Conservation (phyloP, 2,113 vertebrate species). For the Ellobius talpinus region DNA sequence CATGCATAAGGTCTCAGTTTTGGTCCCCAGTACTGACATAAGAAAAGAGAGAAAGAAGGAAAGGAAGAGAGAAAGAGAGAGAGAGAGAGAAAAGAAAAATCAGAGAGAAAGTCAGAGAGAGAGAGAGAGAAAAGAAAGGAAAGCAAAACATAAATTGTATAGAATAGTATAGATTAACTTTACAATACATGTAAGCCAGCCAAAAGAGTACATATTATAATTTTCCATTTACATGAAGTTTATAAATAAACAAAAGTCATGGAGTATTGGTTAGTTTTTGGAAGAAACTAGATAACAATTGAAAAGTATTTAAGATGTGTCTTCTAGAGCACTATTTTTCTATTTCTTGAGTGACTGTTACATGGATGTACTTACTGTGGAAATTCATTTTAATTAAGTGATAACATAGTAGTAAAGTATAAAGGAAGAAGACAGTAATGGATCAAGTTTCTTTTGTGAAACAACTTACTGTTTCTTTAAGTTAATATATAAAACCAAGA, state of each 20-base stretch:
- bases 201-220: neutral
- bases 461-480: slow-evolving; percentile 6
- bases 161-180: neutral
- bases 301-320: neutral
- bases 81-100: no score
- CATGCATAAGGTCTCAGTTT: neutral
- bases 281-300: neutral
- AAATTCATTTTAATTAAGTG: slow-evolving; percentile 22
- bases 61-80: no score
- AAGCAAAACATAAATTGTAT: neutral
- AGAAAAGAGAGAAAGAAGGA: neutral
- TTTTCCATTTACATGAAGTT: slow-evolving; percentile 29
- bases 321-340: slow-evolving; percentile 31
- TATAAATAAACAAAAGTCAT: neutral
- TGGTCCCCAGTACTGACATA: neutral
- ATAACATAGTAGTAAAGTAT: neutral
- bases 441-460: neutral
- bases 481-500: neutral
- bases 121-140: neutral
- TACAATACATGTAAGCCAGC: neutral
- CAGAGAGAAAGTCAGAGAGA: neutral
- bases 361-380: neutral
- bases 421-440: neutral
- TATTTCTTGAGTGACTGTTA: neutral
- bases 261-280: neutral